Conservation (phyloP, 2,797 vertebrate genomes). For the Sebastes flavidus region DNA sequence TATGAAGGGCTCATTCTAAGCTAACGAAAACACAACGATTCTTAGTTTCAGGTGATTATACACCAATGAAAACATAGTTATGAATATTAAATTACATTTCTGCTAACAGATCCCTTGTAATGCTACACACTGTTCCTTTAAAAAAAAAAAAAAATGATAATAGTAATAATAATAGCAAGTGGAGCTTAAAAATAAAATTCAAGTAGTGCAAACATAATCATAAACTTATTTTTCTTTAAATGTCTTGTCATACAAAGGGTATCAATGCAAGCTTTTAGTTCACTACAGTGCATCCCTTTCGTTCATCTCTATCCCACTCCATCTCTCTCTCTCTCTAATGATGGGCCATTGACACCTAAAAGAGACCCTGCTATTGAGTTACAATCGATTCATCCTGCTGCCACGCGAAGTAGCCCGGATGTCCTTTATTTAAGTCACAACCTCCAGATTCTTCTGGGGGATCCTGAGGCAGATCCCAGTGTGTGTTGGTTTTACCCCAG, state of each 20-base stretch:
- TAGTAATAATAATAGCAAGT: too few species aligned
- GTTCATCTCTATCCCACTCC: not conserved
- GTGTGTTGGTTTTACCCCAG: constrained; percentile 9
- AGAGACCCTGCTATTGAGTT: not conserved
- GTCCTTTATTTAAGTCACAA: constrained; percentile 18
- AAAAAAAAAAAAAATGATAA: too few species aligned
- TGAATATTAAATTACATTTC: too few species aligned
- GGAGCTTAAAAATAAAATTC: too few species aligned
- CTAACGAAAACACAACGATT: too few species aligned
- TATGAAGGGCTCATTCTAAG: too few species aligned
- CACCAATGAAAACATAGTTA: too few species aligned
- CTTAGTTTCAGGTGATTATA: too few species aligned
- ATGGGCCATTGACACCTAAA: not conserved
- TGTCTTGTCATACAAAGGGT: not conserved
- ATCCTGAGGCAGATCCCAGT: constrained; percentile 20
- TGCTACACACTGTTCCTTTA: too few species aligned
- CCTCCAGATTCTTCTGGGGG: constrained; percentile 4
- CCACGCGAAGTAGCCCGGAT: not conserved
- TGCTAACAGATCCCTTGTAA: too few species aligned
- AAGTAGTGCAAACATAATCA: too few species aligned
- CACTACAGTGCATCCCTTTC: not conserved
- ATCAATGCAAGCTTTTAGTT: not conserved
- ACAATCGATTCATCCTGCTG: not conserved
- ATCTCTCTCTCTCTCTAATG: not conserved
- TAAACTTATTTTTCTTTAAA: not conserved